Evolutionary conservation across 2,113 vertebrate species (phyloP).

Genomic region (Colistium nudipinnis): DNA sequence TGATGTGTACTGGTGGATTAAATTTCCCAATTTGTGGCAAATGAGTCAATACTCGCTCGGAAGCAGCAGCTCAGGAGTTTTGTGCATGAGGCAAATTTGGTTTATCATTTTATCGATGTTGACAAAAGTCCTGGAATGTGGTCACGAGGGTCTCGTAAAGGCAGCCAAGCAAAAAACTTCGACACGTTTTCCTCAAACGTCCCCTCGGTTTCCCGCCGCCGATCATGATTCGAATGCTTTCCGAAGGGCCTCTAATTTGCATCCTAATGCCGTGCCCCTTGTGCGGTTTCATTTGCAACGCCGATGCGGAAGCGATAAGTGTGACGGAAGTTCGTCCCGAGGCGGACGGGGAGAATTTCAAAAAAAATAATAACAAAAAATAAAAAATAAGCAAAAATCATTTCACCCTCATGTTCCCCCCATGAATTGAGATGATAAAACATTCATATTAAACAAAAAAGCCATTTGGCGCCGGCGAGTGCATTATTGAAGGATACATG

Average conservation of each 20-base stretch:
- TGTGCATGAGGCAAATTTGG: slow-evolving; percentile 72
- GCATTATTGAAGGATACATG: slow-evolving; percentile 72
- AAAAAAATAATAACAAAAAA: neutral
- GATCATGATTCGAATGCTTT: slow-evolving; percentile 72
- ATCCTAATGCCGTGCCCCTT: slow-evolving; percentile 76
- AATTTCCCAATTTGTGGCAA: slow-evolving; percentile 55
- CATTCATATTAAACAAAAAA: slow-evolving; percentile 71
- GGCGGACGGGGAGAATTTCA: slow-evolving; percentile 5
- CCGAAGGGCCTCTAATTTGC: slow-evolving; percentile 80
- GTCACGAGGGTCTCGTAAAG: slow-evolving; percentile 72
- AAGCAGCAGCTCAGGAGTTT: slow-evolving; percentile 57
- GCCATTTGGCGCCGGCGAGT: slow-evolving; percentile 59
- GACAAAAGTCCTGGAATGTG: slow-evolving; percentile 67
- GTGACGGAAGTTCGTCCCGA: slow-evolving; percentile 66
- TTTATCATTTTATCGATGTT: slow-evolving; percentile 68
- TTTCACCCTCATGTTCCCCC: slow-evolving; percentile 57
- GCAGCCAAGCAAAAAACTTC: slow-evolving; percentile 78
- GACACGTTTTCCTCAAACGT: slow-evolving; percentile 71
- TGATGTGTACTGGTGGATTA: slow-evolving; percentile 54
- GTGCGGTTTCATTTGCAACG: slow-evolving; percentile 79
- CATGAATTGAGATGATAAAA: slow-evolving; percentile 74
- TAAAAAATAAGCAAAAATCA: slow-evolving; percentile 41
- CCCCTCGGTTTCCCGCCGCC: slow-evolving; percentile 62
- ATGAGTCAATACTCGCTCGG: slow-evolving; percentile 73
- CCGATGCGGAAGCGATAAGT: slow-evolving; percentile 69